Conservation (phyloP, 2,888 invertebrate species). For the Cyclophora albipunctata region DNA sequence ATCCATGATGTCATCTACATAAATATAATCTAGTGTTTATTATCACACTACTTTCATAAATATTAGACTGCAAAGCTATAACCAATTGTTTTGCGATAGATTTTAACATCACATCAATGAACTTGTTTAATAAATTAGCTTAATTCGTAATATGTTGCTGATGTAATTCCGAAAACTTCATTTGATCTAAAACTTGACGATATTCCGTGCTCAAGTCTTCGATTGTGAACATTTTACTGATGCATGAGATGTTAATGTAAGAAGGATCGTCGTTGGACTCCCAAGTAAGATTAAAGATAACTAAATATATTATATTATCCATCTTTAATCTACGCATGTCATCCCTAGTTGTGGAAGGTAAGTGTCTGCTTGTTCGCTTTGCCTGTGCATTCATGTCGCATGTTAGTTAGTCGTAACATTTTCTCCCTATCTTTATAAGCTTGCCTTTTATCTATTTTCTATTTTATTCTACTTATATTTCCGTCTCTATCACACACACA, state of each 20-base stretch:
- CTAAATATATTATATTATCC: conserved; percentile 44
- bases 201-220: conserved; percentile 24
- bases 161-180: conserved; percentile 50
- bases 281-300: conserved; percentile 66
- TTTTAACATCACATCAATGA: conserved; percentile 59
- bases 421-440: conserved; percentile 41
- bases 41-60: conserved; percentile 30
- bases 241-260: conserved; percentile 42
- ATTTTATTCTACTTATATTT: conserved; percentile 59
- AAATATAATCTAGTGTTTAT: conserved; percentile 9
- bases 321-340: conserved; percentile 48
- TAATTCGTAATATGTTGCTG: conserved; percentile 62
- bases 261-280: conserved; percentile 73
- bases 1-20: conserved; percentile 14
- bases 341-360: conserved; percentile 39
- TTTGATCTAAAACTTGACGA: conserved; percentile 37
- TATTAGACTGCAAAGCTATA: conserved; percentile 66
- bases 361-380: conserved; percentile 53
- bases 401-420: conserved; percentile 32
- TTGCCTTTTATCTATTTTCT: conserved; percentile 51
- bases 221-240: conserved; percentile 39
- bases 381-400: conserved; percentile 62
- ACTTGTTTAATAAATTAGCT: conserved; percentile 60
- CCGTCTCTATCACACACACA: conserved; percentile 44
- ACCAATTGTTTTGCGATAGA: conserved; percentile 70